Conservation (phyloP, 2,113 vertebrate genomes). For the Bujurquina vittata region DNA sequence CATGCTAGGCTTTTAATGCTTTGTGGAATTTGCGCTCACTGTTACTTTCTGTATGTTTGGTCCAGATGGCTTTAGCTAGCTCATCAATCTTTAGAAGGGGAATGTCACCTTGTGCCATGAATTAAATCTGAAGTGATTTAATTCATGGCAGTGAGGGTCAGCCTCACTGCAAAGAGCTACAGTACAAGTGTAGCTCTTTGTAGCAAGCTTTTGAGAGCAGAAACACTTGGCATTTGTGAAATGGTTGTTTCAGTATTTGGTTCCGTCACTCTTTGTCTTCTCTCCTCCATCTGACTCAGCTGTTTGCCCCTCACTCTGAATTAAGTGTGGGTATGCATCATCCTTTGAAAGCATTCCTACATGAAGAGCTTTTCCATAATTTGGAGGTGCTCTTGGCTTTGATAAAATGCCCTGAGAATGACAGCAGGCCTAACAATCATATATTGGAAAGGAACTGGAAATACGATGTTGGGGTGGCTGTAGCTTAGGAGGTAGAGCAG, state of each 20-base stretch:
- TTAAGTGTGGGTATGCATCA: not conserved
- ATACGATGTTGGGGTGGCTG: no score
- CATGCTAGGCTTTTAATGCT: no score
- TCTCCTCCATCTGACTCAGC: not conserved
- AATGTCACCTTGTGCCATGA: no score
- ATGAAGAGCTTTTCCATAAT: not conserved
- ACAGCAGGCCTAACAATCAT: not conserved
- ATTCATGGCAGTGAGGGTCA: no score
- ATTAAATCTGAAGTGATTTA: not conserved
- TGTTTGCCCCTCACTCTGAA: fast-evolving
- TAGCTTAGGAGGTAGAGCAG: no score
- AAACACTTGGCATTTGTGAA: not conserved
- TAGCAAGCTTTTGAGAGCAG: not conserved
- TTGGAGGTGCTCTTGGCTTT: not conserved
- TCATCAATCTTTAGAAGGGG: not conserved
- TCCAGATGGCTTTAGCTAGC: not conserved
- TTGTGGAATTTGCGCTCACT: not conserved
- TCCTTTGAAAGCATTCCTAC: not conserved
- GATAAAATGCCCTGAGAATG: not conserved
- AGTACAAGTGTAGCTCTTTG: not conserved
- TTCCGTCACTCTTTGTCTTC: not conserved
- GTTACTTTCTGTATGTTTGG: not conserved
- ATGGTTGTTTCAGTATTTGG: not conserved
- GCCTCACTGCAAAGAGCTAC: not conserved
- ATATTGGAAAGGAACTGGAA: not conserved